These are phyloP conservation scores for Myiopsitta monachus DNA, from an alignment of 2,113 vertebrate species.

Conservation along the genomic window DNA sequence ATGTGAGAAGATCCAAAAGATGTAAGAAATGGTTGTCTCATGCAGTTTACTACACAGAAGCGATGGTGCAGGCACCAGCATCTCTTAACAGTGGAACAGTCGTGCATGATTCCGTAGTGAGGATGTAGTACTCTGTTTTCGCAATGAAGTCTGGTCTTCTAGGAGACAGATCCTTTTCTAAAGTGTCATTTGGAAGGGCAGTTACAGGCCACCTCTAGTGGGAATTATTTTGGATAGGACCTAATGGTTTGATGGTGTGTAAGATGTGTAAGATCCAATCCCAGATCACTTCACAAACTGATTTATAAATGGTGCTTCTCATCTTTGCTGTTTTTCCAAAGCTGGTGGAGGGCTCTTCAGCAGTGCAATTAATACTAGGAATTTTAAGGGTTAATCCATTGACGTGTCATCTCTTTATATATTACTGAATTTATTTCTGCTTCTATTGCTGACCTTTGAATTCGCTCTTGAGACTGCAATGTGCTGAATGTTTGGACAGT, in stretches of 20 bases:
- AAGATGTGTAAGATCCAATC: background rate
- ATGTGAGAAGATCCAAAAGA: background rate
- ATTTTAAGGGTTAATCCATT: slow-evolving; percentile 18
- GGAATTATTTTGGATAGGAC: background rate
- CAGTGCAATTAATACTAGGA: background rate
- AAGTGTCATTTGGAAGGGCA: background rate
- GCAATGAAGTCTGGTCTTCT: background rate
- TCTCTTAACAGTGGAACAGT: fast-evolving
- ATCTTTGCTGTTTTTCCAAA: fast-evolving
- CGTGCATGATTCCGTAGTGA: too few relatives aligned
- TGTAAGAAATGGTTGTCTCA: background rate
- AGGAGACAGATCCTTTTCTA: background rate
- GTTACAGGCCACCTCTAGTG: background rate
- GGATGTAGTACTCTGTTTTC: background rate
- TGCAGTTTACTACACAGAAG: background rate
- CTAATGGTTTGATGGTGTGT: background rate
- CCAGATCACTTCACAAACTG: background rate
- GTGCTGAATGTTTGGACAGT: background rate
- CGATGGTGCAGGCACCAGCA: background rate
- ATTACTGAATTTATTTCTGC: slow-evolving; percentile 12
- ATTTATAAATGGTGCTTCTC: background rate
- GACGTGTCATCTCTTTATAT: background rate
- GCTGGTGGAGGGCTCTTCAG: fast-evolving
- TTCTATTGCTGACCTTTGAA: slow-evolving; percentile 20
- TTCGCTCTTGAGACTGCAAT: background rate